Evolutionary conservation across 2,113 vertebrate genomes (phyloP).

Genomic region (Hemichromis elongatus): DNA sequence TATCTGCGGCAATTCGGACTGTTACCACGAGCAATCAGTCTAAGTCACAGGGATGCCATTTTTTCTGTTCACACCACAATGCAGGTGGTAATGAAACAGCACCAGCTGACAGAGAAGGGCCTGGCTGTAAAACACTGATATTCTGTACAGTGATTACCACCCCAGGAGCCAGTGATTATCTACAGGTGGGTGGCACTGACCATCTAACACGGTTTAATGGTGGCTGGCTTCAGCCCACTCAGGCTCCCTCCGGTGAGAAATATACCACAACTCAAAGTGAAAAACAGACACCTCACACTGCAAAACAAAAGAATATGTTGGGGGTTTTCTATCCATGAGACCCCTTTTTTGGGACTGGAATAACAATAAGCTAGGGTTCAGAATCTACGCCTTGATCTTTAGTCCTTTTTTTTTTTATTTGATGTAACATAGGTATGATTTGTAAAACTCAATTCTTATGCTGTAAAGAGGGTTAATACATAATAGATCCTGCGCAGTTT

Average conservation of each 20-base stretch:
- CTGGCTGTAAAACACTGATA: constrained; percentile 17
- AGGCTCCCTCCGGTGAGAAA: not conserved
- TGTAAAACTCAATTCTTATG: not conserved
- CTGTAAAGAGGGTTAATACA: not conserved
- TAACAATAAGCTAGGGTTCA: not conserved
- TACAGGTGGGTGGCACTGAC: constrained; percentile 31
- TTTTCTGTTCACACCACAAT: constrained; percentile 27
- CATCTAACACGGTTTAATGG: constrained; percentile 23
- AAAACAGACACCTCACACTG: constrained; percentile 9
- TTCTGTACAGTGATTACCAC: constrained; percentile 19
- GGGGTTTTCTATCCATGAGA: not conserved
- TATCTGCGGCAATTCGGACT: not conserved
- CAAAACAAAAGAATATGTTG: not conserved
- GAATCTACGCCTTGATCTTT: not conserved
- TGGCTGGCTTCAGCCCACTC: not conserved
- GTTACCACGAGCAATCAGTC: constrained; percentile 4
- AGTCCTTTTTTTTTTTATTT: not conserved
- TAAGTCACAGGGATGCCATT: not conserved
- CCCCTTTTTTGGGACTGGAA: not conserved
- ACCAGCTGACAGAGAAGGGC: constrained; percentile 8
- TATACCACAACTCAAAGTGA: not conserved
- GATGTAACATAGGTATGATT: not conserved
- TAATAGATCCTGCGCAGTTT: not conserved
- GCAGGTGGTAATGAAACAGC: constrained; percentile 58
- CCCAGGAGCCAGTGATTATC: constrained; percentile 17